Percentiles rank a stretch among this genome's conserved stretches.
These are phyloP conservation scores for Xiphias gladius DNA, from an alignment of 2,113 vertebrate species.

Conservation along the genomic window DNA sequence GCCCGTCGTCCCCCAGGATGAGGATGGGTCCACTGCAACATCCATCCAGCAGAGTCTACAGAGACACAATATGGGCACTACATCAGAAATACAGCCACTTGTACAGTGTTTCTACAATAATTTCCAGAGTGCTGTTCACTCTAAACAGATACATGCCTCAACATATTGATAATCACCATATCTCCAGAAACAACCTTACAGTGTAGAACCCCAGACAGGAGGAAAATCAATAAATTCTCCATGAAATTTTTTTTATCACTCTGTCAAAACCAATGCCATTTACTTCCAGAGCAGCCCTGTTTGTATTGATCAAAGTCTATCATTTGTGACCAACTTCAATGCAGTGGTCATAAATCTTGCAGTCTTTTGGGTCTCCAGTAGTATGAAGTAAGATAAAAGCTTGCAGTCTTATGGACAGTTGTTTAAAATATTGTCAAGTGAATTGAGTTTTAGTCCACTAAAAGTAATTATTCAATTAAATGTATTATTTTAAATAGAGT, in stretches of 20 bases:
- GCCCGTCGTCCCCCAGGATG: slow-evolving; percentile 85
- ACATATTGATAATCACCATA: slow-evolving; percentile 31
- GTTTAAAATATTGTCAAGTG: neutral
- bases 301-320: slow-evolving; percentile 61
- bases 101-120: slow-evolving; percentile 1
- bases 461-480: neutral
- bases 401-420: slow-evolving; percentile 4
- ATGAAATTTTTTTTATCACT: slow-evolving; percentile 47
- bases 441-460: neutral
- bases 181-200: slow-evolving; percentile 10
- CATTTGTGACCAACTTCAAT: slow-evolving; percentile 57
- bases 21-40: slow-evolving; percentile 92
- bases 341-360: slow-evolving; percentile 58
- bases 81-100: slow-evolving; percentile 19
- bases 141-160: slow-evolving; percentile 22
- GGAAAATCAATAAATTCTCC: slow-evolving; percentile 48
- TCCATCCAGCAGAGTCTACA: slow-evolving; percentile 91
- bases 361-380: slow-evolving; percentile 23
- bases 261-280: slow-evolving; percentile 48
- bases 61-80: slow-evolving; percentile 20
- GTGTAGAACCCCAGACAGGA: slow-evolving; percentile 15
- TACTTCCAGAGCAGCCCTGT: slow-evolving; percentile 31
- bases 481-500: neutral
- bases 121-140: neutral
- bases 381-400: neutral